phyloP scores from a whole-genome alignment of 2,888 invertebrate species.

The Pogonocherus hispidulus region DNA sequence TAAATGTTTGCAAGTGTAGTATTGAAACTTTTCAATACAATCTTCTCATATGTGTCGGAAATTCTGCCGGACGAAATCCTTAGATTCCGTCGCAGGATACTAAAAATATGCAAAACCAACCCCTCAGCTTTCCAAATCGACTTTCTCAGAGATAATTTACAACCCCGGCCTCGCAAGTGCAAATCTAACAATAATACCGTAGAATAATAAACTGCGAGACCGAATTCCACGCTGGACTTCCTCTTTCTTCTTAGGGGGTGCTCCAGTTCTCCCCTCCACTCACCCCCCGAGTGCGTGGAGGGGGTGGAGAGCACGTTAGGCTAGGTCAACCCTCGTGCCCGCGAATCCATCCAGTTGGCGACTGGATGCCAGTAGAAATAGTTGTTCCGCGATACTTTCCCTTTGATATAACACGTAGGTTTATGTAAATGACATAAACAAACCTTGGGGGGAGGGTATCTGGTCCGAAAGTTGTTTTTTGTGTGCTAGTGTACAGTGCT shows the following conservation, averaged over 20 bases:
- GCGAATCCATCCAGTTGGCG: conserved; percentile 64
- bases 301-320: conserved; percentile 67
- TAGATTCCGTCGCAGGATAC: too few species aligned
- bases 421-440: conserved; percentile 23
- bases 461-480: neutral
- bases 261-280: conserved; percentile 64
- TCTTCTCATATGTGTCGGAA: too few species aligned
- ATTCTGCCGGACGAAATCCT: too few species aligned
- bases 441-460: neutral
- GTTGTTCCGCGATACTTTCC: conserved; percentile 47
- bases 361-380: conserved; percentile 57
- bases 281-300: conserved; percentile 54
- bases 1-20: too few species aligned
- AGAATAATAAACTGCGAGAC: conserved; percentile 19
- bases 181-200: conserved; percentile 6
- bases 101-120: conserved; percentile 14
- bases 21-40: too few species aligned
- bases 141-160: conserved; percentile 16
- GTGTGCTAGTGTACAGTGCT: conserved; percentile 22
- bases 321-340: conserved; percentile 67
- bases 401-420: conserved; percentile 14
- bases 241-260: conserved; percentile 51
- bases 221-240: conserved; percentile 41
- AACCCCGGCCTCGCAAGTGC: conserved; percentile 18
- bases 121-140: neutral